These are phyloP conservation scores for Amazona guildingii DNA, from an alignment of 2,113 vertebrate genomes.

Conservation along the genomic window DNA sequence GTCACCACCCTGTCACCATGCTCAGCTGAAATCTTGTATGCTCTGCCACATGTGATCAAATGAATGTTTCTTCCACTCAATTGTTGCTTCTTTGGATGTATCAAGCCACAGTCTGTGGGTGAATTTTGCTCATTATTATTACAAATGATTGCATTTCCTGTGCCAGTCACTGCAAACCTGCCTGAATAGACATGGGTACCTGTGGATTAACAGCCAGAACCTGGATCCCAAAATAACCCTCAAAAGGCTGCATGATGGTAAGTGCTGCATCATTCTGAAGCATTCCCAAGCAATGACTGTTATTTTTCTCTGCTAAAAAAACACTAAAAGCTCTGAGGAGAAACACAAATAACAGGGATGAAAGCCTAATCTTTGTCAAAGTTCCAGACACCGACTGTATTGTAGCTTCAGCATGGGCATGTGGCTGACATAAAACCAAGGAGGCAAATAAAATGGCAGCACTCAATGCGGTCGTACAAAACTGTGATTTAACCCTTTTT, in stretches of 20 bases:
- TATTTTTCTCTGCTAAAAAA: conserved; percentile 37
- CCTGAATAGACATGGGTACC: neutral
- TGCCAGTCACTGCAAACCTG: neutral
- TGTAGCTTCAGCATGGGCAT: neutral
- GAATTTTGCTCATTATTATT: neutral
- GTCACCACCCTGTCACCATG: neutral
- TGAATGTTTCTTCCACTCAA: neutral
- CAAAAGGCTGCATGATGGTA: neutral
- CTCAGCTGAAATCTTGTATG: neutral
- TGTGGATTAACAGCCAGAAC: neutral
- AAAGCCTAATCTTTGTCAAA: conserved; percentile 47
- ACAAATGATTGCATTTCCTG: neutral
- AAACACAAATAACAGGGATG: conserved; percentile 18
- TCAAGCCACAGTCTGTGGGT: neutral
- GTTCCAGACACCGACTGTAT: conserved; percentile 41
- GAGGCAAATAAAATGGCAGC: conserved; percentile 23
- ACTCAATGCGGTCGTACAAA: neutral
- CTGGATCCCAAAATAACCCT: neutral
- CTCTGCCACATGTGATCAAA: neutral
- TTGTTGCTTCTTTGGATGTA: neutral
- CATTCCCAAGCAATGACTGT: neutral
- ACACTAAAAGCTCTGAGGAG: neutral
- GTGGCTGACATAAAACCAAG: conserved; percentile 43
- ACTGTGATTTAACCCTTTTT: conserved; percentile 36
- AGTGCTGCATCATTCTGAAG: neutral